Evolutionary conservation across 1,140 invertebrate species (phyloP), one percentile per base, ranked within the genome.

Genomic region (Sesamia nonagrioides): DNA sequence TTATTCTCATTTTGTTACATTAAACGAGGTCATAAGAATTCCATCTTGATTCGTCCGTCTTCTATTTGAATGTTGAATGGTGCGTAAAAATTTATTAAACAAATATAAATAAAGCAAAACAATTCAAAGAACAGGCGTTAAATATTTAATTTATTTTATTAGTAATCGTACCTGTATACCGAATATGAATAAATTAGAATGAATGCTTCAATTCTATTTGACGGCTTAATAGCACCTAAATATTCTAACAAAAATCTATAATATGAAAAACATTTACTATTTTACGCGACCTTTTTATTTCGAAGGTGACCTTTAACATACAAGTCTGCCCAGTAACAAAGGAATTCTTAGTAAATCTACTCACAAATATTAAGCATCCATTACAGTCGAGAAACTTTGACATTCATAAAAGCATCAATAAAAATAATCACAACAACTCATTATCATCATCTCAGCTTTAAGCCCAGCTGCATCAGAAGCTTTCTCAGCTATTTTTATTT

Each of bases 401-500:
- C 54, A 27, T 75, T 45, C 21, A 75, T 61, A 63, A 74, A 40
- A 75, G 72, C 78, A 81, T 78, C 76, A 81, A 81, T 81, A 81
- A 78, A 69, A 72, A 77, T 81, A 81, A 81, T 81, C 75, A 69
- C 13, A 15, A n/a, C n/a, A n/a, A n/a, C n/a, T n/a, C n/a, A n/a
- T n/a, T n/a, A n/a, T n/a, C n/a, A n/a, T n/a, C n/a, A n/a, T n/a
- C n/a, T n/a, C n/a, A n/a, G n/a, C n/a, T n/a, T n/a, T n/a, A n/a
- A n/a, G n/a, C n/a, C n/a, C n/a, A n/a, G n/a, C n/a, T n/a, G n/a
- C n/a, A n/a, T n/a, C n/a, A n/a, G n/a, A n/a, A n/a, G n/a, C n/a
- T n/a, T n/a, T n/a, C n/a, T n/a, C n/a, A n/a, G n/a, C n/a, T n/a
- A n/a, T n/a, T n/a, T n/a, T n/a, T n/a, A n/a, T n/a, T n/a, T n/a